Percentiles rank a stretch among this genome's conserved stretches.
phyloP scores from a whole-genome alignment of 2,797 vertebrate genomes.

The Chrosomus eos region DNA sequence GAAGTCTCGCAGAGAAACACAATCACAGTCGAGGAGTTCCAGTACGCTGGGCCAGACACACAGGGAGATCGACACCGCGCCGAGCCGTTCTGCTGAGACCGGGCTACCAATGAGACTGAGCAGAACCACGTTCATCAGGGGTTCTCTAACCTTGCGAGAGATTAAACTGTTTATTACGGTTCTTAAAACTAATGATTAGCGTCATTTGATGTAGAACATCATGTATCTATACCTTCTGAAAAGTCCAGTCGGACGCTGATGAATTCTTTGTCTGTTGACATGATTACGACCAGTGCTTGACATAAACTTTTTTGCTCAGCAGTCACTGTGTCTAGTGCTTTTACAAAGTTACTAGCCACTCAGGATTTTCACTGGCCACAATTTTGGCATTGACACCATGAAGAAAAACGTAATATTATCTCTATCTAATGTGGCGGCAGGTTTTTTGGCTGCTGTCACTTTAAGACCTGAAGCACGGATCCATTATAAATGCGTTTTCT shows the following conservation, averaged over 20 bases:
- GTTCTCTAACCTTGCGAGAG: neutral
- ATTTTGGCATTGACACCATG: too few relatives aligned
- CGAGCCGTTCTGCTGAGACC: neutral
- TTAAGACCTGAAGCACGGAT: too few relatives aligned
- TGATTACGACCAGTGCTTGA: neutral
- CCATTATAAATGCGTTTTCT: too few relatives aligned
- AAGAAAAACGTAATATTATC: too few relatives aligned
- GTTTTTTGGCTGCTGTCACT: too few relatives aligned
- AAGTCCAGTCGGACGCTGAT: neutral
- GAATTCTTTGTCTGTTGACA: neutral
- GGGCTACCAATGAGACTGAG: conserved; percentile 17
- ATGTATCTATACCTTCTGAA: neutral
- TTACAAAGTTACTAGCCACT: too few relatives aligned
- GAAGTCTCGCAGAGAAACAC: conserved; percentile 83
- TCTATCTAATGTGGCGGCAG: too few relatives aligned
- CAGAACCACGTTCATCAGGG: neutral
- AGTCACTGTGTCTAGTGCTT: too few relatives aligned
- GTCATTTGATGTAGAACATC: too few relatives aligned
- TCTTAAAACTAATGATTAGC: neutral
- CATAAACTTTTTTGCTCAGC: too few relatives aligned
- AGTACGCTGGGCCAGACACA: conserved; percentile 51
- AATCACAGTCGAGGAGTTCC: conserved; percentile 83
- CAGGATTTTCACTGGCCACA: too few relatives aligned
- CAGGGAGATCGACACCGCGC: conserved; percentile 2
- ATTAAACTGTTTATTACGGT: neutral